Percentiles rank a stretch among this genome's conserved stretches.
Evolutionary conservation across 2,888 invertebrate genomes (phyloP).

Genomic region (Rhingia rostrata): DNA sequence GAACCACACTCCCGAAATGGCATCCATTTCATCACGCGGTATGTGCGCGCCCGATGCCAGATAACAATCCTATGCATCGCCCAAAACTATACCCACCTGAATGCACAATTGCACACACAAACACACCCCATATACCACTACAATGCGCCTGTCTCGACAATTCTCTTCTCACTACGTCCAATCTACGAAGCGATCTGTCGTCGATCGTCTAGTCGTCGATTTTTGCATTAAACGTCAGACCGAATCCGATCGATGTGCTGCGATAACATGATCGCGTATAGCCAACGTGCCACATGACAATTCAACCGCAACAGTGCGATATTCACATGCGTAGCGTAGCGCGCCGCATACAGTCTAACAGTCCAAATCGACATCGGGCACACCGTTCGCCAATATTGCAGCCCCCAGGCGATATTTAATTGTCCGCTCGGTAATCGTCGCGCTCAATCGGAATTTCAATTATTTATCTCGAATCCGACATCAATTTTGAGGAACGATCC

Average conservation of each 20-base stretch:
- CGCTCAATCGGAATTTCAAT: constrained; percentile 74
- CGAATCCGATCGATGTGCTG: constrained; percentile 71
- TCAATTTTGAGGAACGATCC: constrained; percentile 71
- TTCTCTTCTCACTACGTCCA: constrained; percentile 21
- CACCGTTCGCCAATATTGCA: constrained; percentile 27
- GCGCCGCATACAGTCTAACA: constrained; percentile 34
- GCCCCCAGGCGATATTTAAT: constrained; percentile 71
- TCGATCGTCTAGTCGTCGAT: constrained; percentile 73
- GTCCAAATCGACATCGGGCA: constrained; percentile 14
- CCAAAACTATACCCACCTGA: constrained; percentile 18
- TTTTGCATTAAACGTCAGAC: constrained; percentile 73
- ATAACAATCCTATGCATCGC: constrained; percentile 66
- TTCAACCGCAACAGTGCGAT: constrained; percentile 64
- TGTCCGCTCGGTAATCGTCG: constrained; percentile 69
- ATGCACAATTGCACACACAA: too few species aligned
- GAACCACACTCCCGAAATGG: constrained; percentile 68
- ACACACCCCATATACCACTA: neutral
- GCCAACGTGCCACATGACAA: constrained; percentile 71
- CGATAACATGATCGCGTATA: constrained; percentile 58
- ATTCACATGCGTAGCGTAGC: constrained; percentile 70
- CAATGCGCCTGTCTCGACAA: constrained; percentile 25
- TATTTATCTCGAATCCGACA: constrained; percentile 71
- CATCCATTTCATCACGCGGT: constrained; percentile 66
- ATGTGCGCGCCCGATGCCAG: constrained; percentile 68
- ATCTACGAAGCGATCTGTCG: constrained; percentile 69